Base-by-base conservation (phyloP, 2,797 vertebrate species). In the Aratinga solstitialis region DNA sequence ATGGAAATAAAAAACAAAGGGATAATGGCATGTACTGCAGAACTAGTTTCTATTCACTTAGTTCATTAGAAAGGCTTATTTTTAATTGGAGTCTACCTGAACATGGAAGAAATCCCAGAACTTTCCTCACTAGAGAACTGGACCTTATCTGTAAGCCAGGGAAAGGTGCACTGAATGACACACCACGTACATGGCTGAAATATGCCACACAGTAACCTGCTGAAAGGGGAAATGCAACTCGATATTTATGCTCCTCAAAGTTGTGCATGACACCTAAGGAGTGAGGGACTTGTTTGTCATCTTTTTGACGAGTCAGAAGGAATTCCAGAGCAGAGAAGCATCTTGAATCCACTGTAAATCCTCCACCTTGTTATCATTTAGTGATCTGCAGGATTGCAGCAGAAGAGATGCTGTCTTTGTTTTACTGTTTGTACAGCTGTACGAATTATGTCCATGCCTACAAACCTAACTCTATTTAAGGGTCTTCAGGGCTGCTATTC, bases 281-380 rank as follows among this genome's bases (percentile, higher is more conserved):
- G 80, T 96, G 66, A 80, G 90, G 89, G 91, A 85, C 94, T 93
- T 97, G 86, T 96, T 97, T 97, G 96, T 97, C 93, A 96, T 94
- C 29, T 89, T 84, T 94, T 86, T 96, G 93, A 93, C 2, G 12
- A 92, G 89, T 90, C 54, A 84, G 90, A 96, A 96, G 83, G 93
- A 95, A 86, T 95, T 96, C 81, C 91, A 89, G 78, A 95, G 91
- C 45, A 78, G 90, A 95, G 86, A 86, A 94, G 74, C 61, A 84
- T 74, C 91, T 90, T 91, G 76, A 93, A 92, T 95, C 91, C 84
- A 93, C 79, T 93, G 91, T 97, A 97, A 97, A 95, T 97, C 73
- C 32, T 96, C 91, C 13, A 10, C 71, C 92, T 96, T 93, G 80
- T 96, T 97, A 96, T 96, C 96, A 84, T 95, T 94, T 94, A 96